Conservation (phyloP, 1,140 invertebrate genomes). For the Drusus annulatus region DNA sequence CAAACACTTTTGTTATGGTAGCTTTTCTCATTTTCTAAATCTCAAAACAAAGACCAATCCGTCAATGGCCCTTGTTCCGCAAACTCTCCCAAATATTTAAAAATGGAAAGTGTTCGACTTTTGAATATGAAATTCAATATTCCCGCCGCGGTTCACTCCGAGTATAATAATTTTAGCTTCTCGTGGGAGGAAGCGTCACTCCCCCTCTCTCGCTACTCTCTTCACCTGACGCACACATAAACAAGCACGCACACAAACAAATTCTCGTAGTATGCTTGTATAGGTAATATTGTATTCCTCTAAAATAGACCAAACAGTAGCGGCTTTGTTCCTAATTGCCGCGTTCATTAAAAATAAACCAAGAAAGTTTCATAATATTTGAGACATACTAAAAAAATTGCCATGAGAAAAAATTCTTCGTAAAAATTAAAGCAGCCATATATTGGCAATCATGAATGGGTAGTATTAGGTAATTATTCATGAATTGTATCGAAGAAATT, state of each 20-base stretch:
- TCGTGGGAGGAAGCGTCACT: slow-evolving; percentile 37
- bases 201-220: not conserved
- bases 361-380: too few relatives aligned
- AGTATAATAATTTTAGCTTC: slow-evolving; percentile 39
- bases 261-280: not conserved
- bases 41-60: too few relatives aligned
- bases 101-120: slow-evolving; percentile 32
- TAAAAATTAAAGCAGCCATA: too few relatives aligned
- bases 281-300: not conserved
- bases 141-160: slow-evolving; percentile 16
- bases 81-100: slow-evolving; percentile 12
- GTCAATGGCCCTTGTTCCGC: too few relatives aligned
- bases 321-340: slow-evolving; percentile 26
- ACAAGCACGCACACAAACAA: not conserved
- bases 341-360: not conserved
- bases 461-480: too few relatives aligned
- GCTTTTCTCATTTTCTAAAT: too few relatives aligned
- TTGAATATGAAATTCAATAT: slow-evolving; percentile 45
- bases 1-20: too few relatives aligned
- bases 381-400: too few relatives aligned
- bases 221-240: not conserved
- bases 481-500: too few relatives aligned
- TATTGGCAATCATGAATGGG: too few relatives aligned
- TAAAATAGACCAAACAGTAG: not conserved
- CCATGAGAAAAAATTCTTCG: too few relatives aligned